These are phyloP conservation scores for Harpalus rufipes DNA, from an alignment of 2,888 invertebrate species.

Conservation along the genomic window DNA sequence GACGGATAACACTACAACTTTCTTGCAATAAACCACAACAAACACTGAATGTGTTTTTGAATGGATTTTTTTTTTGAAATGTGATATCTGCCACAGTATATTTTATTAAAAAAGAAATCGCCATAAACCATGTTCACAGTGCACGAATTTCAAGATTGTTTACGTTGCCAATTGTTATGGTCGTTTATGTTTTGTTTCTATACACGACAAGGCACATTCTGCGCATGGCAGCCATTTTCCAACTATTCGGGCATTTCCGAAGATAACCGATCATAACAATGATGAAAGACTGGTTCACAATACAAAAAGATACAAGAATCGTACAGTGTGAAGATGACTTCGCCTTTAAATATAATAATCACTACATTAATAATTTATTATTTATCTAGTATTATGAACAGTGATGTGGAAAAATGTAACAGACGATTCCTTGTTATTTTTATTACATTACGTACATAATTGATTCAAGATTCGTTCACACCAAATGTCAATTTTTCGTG, in stretches of 20 bases:
- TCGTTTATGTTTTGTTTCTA: conserved; percentile 62
- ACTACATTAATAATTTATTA: conserved; percentile 65
- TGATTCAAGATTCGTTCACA: conserved; percentile 63
- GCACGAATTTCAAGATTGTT: conserved; percentile 52
- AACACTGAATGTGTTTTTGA: conserved; percentile 42
- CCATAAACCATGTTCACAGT: conserved; percentile 58
- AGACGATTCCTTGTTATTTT: conserved; percentile 65
- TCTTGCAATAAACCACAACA: conserved; percentile 55
- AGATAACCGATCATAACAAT: conserved; percentile 62
- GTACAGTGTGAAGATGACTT: conserved; percentile 60
- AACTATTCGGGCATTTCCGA: conserved; percentile 62
- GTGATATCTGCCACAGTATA: conserved; percentile 67
- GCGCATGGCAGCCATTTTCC: conserved; percentile 65
- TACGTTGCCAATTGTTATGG: conserved; percentile 52
- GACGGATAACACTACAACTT: conserved; percentile 64
- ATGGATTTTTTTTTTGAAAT: conserved; percentile 57
- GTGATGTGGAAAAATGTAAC: conserved; percentile 63
- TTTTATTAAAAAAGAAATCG: conserved; percentile 57
- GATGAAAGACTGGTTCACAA: conserved; percentile 52
- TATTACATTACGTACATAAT: conserved; percentile 60
- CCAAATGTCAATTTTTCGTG: conserved; percentile 45
- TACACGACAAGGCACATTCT: conserved; percentile 67
- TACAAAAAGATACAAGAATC: conserved; percentile 44
- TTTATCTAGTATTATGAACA: conserved; percentile 65
- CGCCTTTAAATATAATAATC: conserved; percentile 58